Evolutionary conservation across 2,113 vertebrate species (phyloP).

Genomic region (Calyptomena viridis): DNA sequence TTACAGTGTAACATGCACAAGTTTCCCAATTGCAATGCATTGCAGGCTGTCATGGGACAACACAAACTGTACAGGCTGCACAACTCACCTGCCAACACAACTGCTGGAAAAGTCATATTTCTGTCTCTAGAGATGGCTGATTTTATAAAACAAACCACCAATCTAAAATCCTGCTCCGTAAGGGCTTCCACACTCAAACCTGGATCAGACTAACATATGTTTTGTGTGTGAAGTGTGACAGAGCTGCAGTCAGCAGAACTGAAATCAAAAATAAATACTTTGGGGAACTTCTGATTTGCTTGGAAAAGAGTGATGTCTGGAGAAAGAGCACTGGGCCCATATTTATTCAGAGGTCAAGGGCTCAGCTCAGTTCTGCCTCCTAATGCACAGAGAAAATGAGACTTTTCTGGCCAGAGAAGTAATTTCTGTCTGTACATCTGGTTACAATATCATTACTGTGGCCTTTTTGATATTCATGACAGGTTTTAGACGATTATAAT

Average conservation of each 20-base stretch:
- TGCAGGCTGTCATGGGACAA: background rate
- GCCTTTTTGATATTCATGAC: background rate
- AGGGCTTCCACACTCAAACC: background rate
- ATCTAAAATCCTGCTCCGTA: background rate
- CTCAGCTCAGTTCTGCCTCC: background rate
- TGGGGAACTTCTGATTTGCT: conserved; percentile 48
- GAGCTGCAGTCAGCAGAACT: conserved; percentile 41
- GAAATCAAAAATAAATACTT: conserved; percentile 54
- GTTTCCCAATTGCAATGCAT: background rate
- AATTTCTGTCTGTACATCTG: background rate
- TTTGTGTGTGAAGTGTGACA: conserved; percentile 42
- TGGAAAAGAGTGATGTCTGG: conserved; percentile 9
- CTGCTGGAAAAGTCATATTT: background rate
- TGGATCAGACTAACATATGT: conserved; percentile 51
- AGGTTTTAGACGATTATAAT: background rate
- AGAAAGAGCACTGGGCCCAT: background rate
- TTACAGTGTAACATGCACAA: background rate
- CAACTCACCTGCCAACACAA: background rate
- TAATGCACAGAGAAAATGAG: background rate
- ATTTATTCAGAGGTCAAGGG: conserved; percentile 29
- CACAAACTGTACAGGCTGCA: background rate
- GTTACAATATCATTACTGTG: background rate
- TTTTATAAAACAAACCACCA: background rate
- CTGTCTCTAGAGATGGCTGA: background rate
- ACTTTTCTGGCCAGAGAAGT: background rate